A percentile compares a stretch with the other conserved stretches of the same genome.
Evolutionary conservation across 2,797 vertebrate species (phyloP).

Genomic region (Oreortyx pictus): DNA sequence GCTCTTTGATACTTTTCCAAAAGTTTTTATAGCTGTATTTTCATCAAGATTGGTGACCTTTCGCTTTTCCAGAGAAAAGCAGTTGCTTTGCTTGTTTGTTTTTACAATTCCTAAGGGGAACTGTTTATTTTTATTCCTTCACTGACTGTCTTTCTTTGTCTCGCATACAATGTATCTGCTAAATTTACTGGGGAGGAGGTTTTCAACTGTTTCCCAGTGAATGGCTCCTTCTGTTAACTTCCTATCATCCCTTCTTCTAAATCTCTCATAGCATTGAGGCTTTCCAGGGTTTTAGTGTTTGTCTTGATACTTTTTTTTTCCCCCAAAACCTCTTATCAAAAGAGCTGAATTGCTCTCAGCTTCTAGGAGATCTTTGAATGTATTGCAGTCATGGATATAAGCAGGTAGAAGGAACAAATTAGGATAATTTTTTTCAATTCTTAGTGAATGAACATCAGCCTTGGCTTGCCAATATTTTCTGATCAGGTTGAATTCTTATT

Average conservation of each 20-base stretch:
- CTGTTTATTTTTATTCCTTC: constrained; percentile 45
- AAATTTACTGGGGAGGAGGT: constrained; percentile 7
- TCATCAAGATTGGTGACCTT: constrained; percentile 40
- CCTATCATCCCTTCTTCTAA: background rate
- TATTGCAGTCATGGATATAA: background rate
- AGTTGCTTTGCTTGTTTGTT: constrained; percentile 28
- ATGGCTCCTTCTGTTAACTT: background rate
- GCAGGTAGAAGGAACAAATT: background rate
- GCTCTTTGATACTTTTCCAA: constrained; percentile 44
- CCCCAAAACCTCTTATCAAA: background rate
- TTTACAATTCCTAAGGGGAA: constrained; percentile 38
- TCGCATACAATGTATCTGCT: constrained; percentile 25
- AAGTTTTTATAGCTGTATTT: constrained; percentile 57
- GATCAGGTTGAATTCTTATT: background rate
- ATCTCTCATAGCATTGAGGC: background rate
- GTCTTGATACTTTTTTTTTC: background rate
- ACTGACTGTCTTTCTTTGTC: constrained; percentile 30
- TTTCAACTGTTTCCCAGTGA: background rate
- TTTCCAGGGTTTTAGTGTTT: constrained; percentile 1
- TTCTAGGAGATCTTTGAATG: background rate
- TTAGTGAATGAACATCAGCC: background rate
- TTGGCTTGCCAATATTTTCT: background rate
- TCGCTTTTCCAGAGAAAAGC: constrained; percentile 50
- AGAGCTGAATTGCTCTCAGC: background rate
- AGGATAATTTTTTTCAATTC: background rate